Conservation (phyloP, 2,797 vertebrate genomes). For the Mycteria americana region DNA sequence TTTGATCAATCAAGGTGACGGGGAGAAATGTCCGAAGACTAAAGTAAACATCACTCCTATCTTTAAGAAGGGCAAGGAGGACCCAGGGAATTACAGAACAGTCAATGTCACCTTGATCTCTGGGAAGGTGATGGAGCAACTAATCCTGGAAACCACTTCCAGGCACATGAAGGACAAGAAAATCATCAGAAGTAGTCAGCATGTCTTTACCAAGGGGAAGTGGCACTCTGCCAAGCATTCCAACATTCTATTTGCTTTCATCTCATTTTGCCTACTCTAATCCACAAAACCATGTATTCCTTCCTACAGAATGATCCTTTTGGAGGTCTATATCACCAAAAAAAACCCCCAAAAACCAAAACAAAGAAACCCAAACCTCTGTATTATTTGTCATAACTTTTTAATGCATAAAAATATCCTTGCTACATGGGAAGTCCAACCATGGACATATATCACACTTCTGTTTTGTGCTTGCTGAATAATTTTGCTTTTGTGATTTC, state of each 20-base stretch:
- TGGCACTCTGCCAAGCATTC: neutral
- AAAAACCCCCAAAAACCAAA: neutral
- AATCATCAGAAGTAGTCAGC: neutral
- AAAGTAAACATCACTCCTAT: neutral
- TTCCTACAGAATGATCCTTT: neutral
- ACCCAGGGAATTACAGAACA: neutral
- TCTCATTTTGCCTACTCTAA: neutral
- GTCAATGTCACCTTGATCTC: neutral
- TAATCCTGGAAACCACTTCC: neutral
- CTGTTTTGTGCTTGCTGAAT: neutral
- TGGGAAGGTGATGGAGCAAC: neutral
- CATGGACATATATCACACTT: neutral
- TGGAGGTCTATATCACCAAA: neutral
- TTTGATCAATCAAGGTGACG: neutral
- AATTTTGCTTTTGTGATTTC: neutral
- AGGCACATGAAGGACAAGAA: neutral
- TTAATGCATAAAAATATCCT: neutral
- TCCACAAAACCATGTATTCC: neutral
- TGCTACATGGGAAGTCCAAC: neutral
- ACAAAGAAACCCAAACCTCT: fast-evolving
- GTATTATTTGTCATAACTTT: neutral
- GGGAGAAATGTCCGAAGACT: neutral
- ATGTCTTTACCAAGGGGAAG: neutral
- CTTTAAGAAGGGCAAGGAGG: neutral
- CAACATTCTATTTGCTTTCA: neutral